phyloP scores from a whole-genome alignment of 2,888 invertebrate species.

The Heliconius sara region DNA sequence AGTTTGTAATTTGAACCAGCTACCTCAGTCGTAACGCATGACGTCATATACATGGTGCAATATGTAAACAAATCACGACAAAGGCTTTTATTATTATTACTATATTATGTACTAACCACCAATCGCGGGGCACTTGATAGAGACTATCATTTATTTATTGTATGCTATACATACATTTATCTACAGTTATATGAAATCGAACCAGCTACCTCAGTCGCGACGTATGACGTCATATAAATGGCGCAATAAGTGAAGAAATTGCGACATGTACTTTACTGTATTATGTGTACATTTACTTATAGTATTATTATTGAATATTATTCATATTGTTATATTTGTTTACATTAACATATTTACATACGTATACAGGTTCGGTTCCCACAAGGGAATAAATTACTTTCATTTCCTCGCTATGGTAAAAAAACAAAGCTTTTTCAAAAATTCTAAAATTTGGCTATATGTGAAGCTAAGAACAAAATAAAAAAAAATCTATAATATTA shows the following conservation, averaged over 20 bases:
- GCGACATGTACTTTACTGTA: not conserved
- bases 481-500: too few relatives aligned
- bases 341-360: too few relatives aligned
- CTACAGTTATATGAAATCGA: not conserved
- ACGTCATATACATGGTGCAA: conserved; percentile 12
- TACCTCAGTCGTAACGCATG: not conserved
- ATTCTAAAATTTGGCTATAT: not conserved
- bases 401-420: not conserved
- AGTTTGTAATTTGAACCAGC: not conserved
- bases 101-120: too few relatives aligned
- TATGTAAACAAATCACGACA: too few relatives aligned
- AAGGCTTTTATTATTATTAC: too few relatives aligned
- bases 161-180: not conserved
- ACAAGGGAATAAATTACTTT: not conserved
- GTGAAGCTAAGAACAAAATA: too few relatives aligned
- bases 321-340: too few relatives aligned
- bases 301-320: too few relatives aligned
- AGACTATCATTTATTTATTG: too few relatives aligned
- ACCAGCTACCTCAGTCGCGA: not conserved
- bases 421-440: not conserved
- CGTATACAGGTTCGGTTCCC: not conserved
- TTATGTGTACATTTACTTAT: too few relatives aligned
- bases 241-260: not conserved
- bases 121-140: too few relatives aligned
- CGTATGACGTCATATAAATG: not conserved